phyloP scores from a whole-genome alignment of 1,140 invertebrate genomes.

The Drosophila lowei region DNA sequence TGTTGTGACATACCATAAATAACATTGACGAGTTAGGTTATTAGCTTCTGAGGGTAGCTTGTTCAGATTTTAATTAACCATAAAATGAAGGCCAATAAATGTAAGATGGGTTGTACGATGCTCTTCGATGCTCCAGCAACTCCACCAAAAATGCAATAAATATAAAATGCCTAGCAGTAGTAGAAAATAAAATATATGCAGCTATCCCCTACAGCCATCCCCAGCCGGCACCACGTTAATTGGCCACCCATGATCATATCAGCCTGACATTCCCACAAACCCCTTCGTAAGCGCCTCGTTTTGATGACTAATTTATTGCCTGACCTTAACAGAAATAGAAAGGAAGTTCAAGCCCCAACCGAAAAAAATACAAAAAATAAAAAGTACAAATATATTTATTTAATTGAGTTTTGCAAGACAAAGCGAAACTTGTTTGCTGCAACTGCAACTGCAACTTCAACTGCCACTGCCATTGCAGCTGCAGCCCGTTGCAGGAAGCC shows the following conservation, averaged over 20 bases:
- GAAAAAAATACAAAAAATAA: slow-evolving; percentile 7
- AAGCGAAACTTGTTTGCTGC: slow-evolving; percentile 44
- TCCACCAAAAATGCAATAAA: too few relatives aligned
- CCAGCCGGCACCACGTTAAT: background rate
- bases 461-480: slow-evolving; percentile 4
- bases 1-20: too few relatives aligned
- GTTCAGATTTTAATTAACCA: too few relatives aligned
- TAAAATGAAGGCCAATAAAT: too few relatives aligned
- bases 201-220: background rate
- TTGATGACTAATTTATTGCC: slow-evolving; percentile 19
- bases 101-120: too few relatives aligned
- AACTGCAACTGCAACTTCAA: slow-evolving; percentile 9
- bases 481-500: slow-evolving; percentile 22
- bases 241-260: background rate
- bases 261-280: background rate
- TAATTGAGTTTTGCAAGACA: slow-evolving; percentile 61
- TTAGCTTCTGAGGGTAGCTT: too few relatives aligned
- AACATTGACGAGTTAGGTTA: too few relatives aligned
- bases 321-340: slow-evolving; percentile 48
- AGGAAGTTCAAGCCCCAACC: slow-evolving; percentile 36
- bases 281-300: background rate
- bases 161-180: too few relatives aligned
- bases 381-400: slow-evolving; percentile 31
- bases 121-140: too few relatives aligned
- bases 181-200: too few relatives aligned